These are phyloP conservation scores for Oryzias melastigma DNA, from an alignment of 2,113 vertebrate species.

Conservation along the genomic window DNA sequence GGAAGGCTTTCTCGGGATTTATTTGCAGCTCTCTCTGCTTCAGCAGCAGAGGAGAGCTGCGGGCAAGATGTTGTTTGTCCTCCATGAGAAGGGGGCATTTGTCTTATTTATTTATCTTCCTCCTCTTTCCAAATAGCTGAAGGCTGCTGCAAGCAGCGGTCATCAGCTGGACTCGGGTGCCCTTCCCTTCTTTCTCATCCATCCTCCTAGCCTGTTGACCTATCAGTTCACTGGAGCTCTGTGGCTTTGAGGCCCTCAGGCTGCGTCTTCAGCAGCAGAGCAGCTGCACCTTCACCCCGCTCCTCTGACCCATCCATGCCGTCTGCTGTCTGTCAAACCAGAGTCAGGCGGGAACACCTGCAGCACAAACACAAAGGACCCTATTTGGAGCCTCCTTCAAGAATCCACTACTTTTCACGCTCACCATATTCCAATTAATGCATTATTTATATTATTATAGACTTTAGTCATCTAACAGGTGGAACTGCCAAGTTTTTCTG, in stretches of 20 bases:
- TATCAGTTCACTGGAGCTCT: neutral
- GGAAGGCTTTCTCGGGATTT: constrained; percentile 1
- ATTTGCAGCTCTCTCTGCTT: constrained; percentile 5
- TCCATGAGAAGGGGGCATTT: constrained; percentile 32
- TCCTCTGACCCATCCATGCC: neutral
- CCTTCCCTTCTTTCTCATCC: constrained; percentile 13
- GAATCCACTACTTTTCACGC: no score
- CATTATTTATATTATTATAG: no score
- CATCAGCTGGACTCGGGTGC: constrained; percentile 19
- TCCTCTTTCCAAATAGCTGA: constrained; percentile 22
- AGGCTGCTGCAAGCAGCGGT: constrained; percentile 24
- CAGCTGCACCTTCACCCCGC: neutral
- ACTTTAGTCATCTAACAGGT: no score
- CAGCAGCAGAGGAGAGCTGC: constrained; percentile 22
- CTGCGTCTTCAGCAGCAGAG: neutral
- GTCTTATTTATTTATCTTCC: constrained; percentile 42
- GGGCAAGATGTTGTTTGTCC: constrained; percentile 35
- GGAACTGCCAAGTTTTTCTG: no score
- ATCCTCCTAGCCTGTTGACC: constrained; percentile 38
- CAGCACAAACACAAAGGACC: no score
- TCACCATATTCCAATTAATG: no score
- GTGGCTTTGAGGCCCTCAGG: neutral
- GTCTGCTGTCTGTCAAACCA: neutral
- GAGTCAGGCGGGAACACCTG: no score
- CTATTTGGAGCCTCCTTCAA: no score